A percentile compares a stretch with the other conserved stretches of the same genome.
Evolutionary conservation across 2,113 vertebrate genomes (phyloP).

Genomic region (Pungitius pungitius): DNA sequence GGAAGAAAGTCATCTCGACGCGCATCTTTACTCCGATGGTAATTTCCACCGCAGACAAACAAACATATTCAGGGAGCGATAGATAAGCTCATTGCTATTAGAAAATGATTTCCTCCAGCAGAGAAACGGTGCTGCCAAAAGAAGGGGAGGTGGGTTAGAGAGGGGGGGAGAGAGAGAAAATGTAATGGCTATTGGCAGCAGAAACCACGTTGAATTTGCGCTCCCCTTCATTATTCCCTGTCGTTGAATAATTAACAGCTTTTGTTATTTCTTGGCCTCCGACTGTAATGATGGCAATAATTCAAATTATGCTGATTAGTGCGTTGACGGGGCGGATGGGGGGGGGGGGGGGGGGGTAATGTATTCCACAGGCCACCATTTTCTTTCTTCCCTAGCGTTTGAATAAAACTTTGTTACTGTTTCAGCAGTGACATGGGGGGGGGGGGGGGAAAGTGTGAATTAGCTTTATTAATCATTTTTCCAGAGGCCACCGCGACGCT

Average conservation of each 20-base stretch:
- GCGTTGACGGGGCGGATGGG: conserved; percentile 4
- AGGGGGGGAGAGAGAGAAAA: background rate
- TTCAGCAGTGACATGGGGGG: background rate
- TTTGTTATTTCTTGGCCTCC: conserved; percentile 64
- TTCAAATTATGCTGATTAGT: conserved; percentile 73
- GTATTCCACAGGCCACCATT: conserved; percentile 36
- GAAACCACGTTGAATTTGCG: conserved; percentile 62
- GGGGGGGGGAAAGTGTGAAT: conserved; percentile 14
- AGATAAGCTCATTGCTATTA: conserved; percentile 24
- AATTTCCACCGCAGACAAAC: conserved; percentile 34
- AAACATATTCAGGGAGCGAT: background rate
- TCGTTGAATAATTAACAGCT: conserved; percentile 73
- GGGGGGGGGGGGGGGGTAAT: conserved; percentile 19
- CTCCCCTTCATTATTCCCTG: conserved; percentile 52
- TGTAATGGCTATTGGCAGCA: conserved; percentile 57
- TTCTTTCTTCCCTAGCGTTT: conserved; percentile 12
- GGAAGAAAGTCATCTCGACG: background rate
- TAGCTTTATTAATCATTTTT: background rate
- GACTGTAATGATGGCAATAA: conserved; percentile 68
- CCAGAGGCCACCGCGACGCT: conserved; percentile 12
- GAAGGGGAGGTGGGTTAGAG: background rate
- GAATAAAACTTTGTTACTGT: conserved; percentile 52
- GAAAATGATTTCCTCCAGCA: conserved; percentile 34
- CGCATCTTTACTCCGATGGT: conserved; percentile 33
- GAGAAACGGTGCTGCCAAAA: conserved; percentile 3